These are phyloP conservation scores for Lucilia cuprina DNA, from an alignment of 1,140 invertebrate species.

Conservation along the genomic window DNA sequence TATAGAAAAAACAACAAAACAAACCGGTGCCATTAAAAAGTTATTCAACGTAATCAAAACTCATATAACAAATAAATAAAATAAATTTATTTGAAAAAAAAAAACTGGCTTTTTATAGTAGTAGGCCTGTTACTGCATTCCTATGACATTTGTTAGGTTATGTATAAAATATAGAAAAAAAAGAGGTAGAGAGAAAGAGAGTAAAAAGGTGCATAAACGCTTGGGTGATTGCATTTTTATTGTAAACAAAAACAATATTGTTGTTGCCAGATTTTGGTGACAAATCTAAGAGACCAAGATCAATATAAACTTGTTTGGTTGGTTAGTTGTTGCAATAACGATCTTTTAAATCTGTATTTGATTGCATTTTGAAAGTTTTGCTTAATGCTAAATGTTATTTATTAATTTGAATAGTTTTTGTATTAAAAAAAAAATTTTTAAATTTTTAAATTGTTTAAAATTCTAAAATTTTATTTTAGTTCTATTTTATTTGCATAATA, in stretches of 20 bases:
- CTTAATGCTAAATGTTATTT: not conserved
- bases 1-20: not conserved
- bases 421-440: not conserved
- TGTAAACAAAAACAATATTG: not conserved
- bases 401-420: not conserved
- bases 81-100: not conserved
- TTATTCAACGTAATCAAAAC: slow-evolving; percentile 26
- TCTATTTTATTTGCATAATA: too few relatives aligned
- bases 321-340: not conserved
- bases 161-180: too few relatives aligned
- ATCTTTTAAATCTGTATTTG: not conserved
- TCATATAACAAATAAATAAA: not conserved
- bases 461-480: too few relatives aligned
- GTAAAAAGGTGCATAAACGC: too few relatives aligned
- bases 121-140: not conserved
- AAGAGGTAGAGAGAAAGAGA: too few relatives aligned
- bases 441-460: too few relatives aligned
- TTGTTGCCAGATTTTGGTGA: not conserved
- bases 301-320: not conserved
- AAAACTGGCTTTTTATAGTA: not conserved
- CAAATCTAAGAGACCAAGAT: not conserved
- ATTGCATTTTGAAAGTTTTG: not conserved
- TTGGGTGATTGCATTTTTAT: not conserved
- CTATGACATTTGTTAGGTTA: not conserved
- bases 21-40: slow-evolving; percentile 10